phyloP scores from a whole-genome alignment of 2,888 invertebrate species.

The Plusia festucae region DNA sequence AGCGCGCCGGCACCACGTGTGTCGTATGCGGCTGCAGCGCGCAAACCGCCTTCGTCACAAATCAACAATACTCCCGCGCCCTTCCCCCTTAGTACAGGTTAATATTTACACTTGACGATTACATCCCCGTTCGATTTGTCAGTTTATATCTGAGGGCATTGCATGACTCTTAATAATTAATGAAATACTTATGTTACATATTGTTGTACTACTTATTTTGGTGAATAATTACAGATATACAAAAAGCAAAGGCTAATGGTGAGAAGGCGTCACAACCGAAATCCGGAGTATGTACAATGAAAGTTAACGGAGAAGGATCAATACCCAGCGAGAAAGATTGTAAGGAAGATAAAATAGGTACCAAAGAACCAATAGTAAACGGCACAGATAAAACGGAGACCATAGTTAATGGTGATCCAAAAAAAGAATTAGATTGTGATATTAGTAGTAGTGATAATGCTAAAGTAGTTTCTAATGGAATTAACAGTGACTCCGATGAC shows the following conservation, averaged over 20 bases:
- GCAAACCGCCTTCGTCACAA: conserved; percentile 82
- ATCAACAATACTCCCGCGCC: conserved; percentile 75
- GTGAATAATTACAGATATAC: conserved; percentile 72
- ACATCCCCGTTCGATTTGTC: conserved; percentile 41
- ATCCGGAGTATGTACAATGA: conserved; percentile 68
- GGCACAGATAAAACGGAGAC: conserved; percentile 78
- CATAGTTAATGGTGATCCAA: conserved; percentile 82
- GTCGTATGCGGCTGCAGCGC: conserved; percentile 84
- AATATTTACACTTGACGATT: conserved; percentile 57
- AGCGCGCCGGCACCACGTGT: conserved; percentile 72
- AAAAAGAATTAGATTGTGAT: conserved; percentile 86
- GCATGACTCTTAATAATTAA: conserved; percentile 33
- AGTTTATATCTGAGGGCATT: conserved; percentile 53
- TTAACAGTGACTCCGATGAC: conserved; percentile 82
- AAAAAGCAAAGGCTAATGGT: conserved; percentile 73
- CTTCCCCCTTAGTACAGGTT: conserved; percentile 81
- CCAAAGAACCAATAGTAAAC: conserved; percentile 86
- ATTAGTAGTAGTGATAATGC: conserved; percentile 87
- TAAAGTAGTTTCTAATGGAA: conserved; percentile 87
- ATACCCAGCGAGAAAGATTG: conserved; percentile 72
- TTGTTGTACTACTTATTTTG: conserved; percentile 23
- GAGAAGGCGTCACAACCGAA: conserved; percentile 76
- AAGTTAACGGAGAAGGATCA: conserved; percentile 78
- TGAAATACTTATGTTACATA: conserved; percentile 14
- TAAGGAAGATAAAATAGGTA: conserved; percentile 77